Base-by-base conservation (phyloP, 1,140 invertebrate genomes). In the Drosophila obscura region DNA sequence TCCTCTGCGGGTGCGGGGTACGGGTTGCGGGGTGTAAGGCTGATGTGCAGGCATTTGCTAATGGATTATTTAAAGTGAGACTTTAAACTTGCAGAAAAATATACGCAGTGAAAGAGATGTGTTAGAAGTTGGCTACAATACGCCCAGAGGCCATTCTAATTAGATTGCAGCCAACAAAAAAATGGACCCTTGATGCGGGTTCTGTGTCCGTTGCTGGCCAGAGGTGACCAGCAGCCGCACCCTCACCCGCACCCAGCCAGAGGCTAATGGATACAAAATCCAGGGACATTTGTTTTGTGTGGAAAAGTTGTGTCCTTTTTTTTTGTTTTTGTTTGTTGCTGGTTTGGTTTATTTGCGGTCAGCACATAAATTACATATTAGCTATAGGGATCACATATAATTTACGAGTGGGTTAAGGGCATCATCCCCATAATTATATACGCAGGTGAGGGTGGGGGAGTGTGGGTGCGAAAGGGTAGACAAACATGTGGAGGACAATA, bases 31-130 rank as follows among this genome's bases (percentile, higher is more conserved):
- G 22, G 22, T 24, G 22, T 53, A 49, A 62, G 58, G 51, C 52
- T 39, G 45, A 59, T 76, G 64, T 71, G 44, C 60, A 63, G 84
- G 69, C 75, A 51, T 64, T 39, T 64, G 73, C 85, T 89, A 88
- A 88, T 88, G 84, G 84, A 89, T 89, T 84, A 89, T 80, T 88
- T 88, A 88, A 89, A 85, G 82, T 87, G 71, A 11, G 35, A 67
- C 66, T 79, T 84, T 83, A 87, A 87, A 80, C 60, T 60, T 69
- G n/a, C 26, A 24, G 13, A 39, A 26, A 48, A 44, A 55, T 22
- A 48, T 44, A 56, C 35, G 8, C 22, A 26, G 22, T 39, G 5
- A 58, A 45, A 31, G 35, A 19, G 51, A 55, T 50, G 22, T 31
- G 28, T 9, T n/a, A 65, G 24, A 51, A n/a, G 22, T 56, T 26